Evolutionary conservation across 23 tunicate genomes (phyloP).

Genomic region (Ascidia mentula): DNA sequence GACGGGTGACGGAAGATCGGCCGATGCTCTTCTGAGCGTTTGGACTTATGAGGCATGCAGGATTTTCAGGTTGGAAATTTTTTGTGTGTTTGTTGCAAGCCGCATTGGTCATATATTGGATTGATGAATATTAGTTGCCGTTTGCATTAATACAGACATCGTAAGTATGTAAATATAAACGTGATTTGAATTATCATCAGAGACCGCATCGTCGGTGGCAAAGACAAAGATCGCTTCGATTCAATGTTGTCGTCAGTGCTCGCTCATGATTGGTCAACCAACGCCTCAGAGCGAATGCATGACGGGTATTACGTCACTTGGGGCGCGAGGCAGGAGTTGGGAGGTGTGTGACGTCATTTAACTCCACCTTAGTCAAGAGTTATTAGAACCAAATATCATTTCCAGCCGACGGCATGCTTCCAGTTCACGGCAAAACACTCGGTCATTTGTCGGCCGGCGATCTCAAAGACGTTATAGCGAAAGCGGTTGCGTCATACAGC

Average conservation of each 20-base stretch:
- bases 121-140: too few species aligned
- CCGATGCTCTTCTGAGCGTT: slow-evolving; percentile 69
- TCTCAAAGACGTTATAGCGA: slow-evolving; percentile 54
- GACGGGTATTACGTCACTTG: slow-evolving; percentile 79
- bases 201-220: slow-evolving; percentile 72
- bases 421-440: slow-evolving; percentile 72
- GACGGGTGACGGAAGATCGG: slow-evolving; percentile 64
- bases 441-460: slow-evolving; percentile 69
- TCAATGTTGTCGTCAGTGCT: slow-evolving; percentile 61
- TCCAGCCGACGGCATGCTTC: slow-evolving; percentile 50
- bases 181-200: slow-evolving; percentile 15
- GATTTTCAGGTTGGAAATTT: slow-evolving; percentile 50
- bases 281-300: slow-evolving; percentile 30
- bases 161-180: neutral
- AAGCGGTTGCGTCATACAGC: slow-evolving; percentile 76
- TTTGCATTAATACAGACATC: too few species aligned
- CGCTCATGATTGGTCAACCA: slow-evolving; percentile 71
- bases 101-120: neutral
- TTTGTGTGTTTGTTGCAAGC: neutral
- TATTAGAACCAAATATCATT: too few species aligned
- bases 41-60: slow-evolving; percentile 87
- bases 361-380: neutral
- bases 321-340: slow-evolving; percentile 76
- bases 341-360: slow-evolving; percentile 6
- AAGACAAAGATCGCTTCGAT: slow-evolving; percentile 64